These are phyloP conservation scores for Dugesia japonica DNA, from an alignment of 2,888 invertebrate genomes.

Conservation along the genomic window DNA sequence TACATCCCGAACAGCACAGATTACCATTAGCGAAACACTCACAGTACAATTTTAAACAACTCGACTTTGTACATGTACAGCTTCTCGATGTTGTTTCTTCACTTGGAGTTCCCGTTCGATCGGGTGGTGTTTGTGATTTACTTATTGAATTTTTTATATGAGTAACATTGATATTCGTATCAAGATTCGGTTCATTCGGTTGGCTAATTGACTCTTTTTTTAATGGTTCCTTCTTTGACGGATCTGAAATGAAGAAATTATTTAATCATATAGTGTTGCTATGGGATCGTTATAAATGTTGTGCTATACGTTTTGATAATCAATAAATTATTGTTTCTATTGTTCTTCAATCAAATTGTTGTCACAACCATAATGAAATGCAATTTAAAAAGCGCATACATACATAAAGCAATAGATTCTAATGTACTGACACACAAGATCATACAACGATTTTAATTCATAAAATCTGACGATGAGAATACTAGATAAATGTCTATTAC, in stretches of 20 bases:
- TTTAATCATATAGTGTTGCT: not conserved
- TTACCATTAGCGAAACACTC: constrained; percentile 93
- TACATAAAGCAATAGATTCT: no score
- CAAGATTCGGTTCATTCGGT: not conserved
- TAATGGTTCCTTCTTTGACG: not conserved
- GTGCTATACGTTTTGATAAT: no score
- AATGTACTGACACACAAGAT: no score
- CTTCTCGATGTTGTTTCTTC: not conserved
- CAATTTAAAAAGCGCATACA: no score
- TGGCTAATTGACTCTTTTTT: not conserved
- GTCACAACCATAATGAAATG: no score
- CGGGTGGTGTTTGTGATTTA: not conserved
- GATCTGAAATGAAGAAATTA: not conserved
- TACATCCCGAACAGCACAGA: constrained; percentile 93
- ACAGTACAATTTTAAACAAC: constrained; percentile 85
- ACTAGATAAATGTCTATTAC: no score
- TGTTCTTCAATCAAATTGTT: no score
- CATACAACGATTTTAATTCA: no score
- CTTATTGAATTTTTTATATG: not conserved
- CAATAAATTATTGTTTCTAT: no score
- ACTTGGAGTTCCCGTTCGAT: not conserved
- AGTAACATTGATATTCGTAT: not conserved
- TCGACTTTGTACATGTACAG: constrained; percentile 95
- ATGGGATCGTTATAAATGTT: no score
- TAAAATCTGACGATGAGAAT: no score